A percentile compares a stretch with the other conserved stretches of the same genome.
These are phyloP conservation scores for Sparidentex hasta DNA, from an alignment of 2,797 vertebrate genomes.

Conservation along the genomic window DNA sequence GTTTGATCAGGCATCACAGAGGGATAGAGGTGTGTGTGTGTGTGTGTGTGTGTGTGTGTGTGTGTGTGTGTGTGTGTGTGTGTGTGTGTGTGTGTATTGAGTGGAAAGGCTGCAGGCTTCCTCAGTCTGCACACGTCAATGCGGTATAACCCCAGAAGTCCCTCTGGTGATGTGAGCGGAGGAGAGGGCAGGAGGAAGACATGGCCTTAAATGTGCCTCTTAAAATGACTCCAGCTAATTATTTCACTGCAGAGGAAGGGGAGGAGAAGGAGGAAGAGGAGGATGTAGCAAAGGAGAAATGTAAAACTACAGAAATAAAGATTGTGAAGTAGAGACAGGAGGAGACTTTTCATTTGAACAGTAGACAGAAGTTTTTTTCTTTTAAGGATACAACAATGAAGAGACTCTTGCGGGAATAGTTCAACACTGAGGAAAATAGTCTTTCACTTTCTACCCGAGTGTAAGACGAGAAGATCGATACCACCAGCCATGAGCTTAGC, in stretches of 20 bases:
- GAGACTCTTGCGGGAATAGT: too few relatives aligned
- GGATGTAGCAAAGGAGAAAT: not conserved
- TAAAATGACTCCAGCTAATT: slow-evolving; percentile 37
- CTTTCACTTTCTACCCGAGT: too few relatives aligned
- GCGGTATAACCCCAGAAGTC: slow-evolving; percentile 33
- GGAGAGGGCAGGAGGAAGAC: slow-evolving; percentile 35
- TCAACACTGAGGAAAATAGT: too few relatives aligned
- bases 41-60: not conserved
- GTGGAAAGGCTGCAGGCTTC: slow-evolving; percentile 35
- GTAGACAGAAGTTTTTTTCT: too few relatives aligned
- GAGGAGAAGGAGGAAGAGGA: not conserved
- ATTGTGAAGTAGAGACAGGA: too few relatives aligned
- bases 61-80: not conserved
- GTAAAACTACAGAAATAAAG: too few relatives aligned
- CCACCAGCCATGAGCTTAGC: too few relatives aligned
- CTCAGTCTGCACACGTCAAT: slow-evolving; percentile 31
- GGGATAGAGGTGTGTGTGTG: not conserved
- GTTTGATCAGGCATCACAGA: slow-evolving; percentile 14
- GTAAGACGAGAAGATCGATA: too few relatives aligned
- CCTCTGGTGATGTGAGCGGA: slow-evolving; percentile 33
- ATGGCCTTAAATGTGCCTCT: slow-evolving; percentile 10
- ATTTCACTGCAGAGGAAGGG: not conserved
- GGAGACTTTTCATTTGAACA: too few relatives aligned
- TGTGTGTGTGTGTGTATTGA: not conserved
- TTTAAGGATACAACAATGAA: too few relatives aligned